Base-by-base conservation (phyloP, 53 echinoderm and acorn worm species). In the Crossaster papposus region DNA sequence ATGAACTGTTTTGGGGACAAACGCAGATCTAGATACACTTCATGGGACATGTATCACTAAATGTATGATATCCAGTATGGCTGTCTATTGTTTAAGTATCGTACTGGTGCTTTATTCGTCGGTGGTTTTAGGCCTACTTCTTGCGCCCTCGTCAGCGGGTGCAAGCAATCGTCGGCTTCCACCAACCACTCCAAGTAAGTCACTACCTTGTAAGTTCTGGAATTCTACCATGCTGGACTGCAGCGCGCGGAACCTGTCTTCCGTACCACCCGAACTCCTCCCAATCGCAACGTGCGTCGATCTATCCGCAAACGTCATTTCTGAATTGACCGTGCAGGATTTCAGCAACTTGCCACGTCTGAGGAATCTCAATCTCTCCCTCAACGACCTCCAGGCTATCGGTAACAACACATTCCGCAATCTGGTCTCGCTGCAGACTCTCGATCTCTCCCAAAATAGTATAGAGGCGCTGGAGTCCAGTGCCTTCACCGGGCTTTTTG, bases 361-460 rank as follows among this genome's bases (percentile, higher is more conserved):
- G 30, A 44, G 22, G 36, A 14, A 13, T 38, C 65, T 83, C 0
- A 83, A 83, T 65, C 44, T 38, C 17, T 83, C 83, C 26, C 13
- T 1, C 14, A 83, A 83, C 44, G 65, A 38, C 70, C 36, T 83
- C n/a, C 70, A 32, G 15, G 13, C 38, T 15, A 38, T 83, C 17
- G 34, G 33, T 8, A 68, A 44, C 51, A 51, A 29, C 83, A 51
- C 70, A n/a, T 83, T 83, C 65, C 83, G 44, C 64, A 65, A 36
- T 13, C 65, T 68, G 28, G 30, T 83, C 14, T 65, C 68, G 65
- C 50, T 83, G 38, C 83, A 38, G 83, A 83, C 24, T 24, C 83
- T 83, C 28, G 70, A 83, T 70, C 65, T 83, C 44, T 83, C 83
- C 7, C n/a, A 26, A 62, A 83, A 83, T 36, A 83, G n/a, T n/a